Base-by-base conservation (phyloP, 2,888 invertebrate genomes). In the Epistrophella euchroma region DNA sequence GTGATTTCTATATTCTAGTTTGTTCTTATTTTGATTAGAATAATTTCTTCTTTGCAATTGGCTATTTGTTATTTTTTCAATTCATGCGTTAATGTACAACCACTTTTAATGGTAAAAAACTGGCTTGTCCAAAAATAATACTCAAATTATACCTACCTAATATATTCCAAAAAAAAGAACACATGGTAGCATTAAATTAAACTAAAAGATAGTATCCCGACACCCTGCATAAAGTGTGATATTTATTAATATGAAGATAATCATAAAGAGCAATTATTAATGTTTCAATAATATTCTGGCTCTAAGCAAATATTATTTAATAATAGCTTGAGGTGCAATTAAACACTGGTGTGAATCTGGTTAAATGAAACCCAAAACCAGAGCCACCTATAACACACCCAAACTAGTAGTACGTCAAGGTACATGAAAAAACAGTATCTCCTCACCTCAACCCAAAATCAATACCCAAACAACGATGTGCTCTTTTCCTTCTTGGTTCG, bases 321-420 rank as follows among this genome's bases (percentile, higher is more conserved):
- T 78, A 62, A 64, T 56, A 11, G 62, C 70, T 28, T 70, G 25
- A 32, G 55, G 55, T 60, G 56, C 62, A 83, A 83, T 83, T 78
- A 78, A 73, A 73, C 73, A 28, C 40, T 70, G 62, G 74, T 71
- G 78, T 78, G 55, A 74, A 83, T 83, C 74, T 47, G 52, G 28
- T 47, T 28, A 52, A 35, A 60, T 28, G 66, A 68, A 60, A 68
- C 15, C 52, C 60, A 22, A 37, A 73, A 58, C 52, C 60, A 32
- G 28, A 52, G 37, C 19, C 40, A 40, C 56, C 66, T 47, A n/a
- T 32, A 37, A 37, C 50, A 58, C 52, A 68, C 13, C 47, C 60
- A 19, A 58, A 55, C 35, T 55, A 32, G 32, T 64, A 32, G n/a
- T 28, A 47, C 64, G 66, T 47, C 32, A 47, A 60, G 19, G 58